Evolutionary conservation across 2,113 vertebrate species (phyloP).

Genomic region (Pyrgilauda ruficollis): DNA sequence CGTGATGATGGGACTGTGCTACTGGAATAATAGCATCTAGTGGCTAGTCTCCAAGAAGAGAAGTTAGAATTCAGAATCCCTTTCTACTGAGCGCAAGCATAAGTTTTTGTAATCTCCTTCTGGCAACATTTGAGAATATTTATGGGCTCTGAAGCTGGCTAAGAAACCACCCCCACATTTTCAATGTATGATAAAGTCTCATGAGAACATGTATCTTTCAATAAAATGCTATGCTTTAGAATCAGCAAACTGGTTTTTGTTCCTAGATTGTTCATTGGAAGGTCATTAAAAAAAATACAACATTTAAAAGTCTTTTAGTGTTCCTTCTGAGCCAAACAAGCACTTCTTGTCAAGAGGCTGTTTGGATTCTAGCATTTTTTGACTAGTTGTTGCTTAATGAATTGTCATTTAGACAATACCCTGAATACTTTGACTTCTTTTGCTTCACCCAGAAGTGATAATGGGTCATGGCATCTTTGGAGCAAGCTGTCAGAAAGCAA

Average conservation of each 20-base stretch:
- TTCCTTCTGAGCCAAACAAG: not conserved
- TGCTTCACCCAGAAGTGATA: not conserved
- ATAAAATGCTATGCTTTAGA: not conserved
- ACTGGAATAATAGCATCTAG: not conserved
- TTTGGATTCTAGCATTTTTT: not conserved
- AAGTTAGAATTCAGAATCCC: slow-evolving; percentile 2
- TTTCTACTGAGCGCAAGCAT: not conserved
- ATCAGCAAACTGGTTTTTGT: not conserved
- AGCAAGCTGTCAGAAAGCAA: not conserved
- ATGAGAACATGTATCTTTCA: not conserved
- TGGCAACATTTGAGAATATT: slow-evolving; percentile 41
- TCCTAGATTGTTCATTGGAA: not conserved
- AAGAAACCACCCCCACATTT: slow-evolving; percentile 39
- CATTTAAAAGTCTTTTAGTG: not conserved
- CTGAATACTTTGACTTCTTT: not conserved
- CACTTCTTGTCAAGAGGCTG: not conserved
- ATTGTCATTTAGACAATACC: not conserved
- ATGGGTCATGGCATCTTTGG: not conserved
- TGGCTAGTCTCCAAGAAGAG: not conserved
- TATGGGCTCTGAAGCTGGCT: slow-evolving; percentile 30
- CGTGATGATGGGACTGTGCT: not conserved
- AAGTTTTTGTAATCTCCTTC: not conserved
- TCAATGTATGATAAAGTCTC: not conserved
- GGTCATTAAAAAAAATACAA: not conserved
- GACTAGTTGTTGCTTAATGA: not conserved